Percentiles rank a stretch among this genome's conserved stretches.
Evolutionary conservation across 2,797 vertebrate species (phyloP).

Genomic region (Micropoecilia bifurca): DNA sequence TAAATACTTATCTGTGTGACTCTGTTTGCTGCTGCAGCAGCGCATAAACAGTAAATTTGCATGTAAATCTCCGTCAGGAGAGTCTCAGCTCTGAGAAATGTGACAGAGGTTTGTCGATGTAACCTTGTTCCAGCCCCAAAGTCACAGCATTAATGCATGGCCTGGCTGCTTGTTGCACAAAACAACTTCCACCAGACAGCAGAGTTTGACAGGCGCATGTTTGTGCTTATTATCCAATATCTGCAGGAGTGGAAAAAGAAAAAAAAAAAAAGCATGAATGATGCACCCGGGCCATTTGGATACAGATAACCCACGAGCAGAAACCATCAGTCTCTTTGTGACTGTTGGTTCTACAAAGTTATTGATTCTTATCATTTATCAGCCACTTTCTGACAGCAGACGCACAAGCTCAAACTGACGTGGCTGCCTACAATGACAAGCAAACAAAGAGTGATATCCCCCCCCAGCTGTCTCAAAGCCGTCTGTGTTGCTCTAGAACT

Average conservation of each 20-base stretch:
- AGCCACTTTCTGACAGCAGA: slow-evolving; percentile 55
- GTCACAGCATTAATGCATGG: slow-evolving; percentile 43
- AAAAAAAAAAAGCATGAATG: slow-evolving; percentile 53
- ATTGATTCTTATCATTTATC: slow-evolving; percentile 62
- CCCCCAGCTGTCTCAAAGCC: slow-evolving; percentile 37
- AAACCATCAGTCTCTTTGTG: slow-evolving; percentile 47
- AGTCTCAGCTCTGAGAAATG: slow-evolving; percentile 26
- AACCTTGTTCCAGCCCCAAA: slow-evolving; percentile 48
- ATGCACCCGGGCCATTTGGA: slow-evolving; percentile 44
- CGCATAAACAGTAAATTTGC: slow-evolving; percentile 14
- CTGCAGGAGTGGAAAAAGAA: slow-evolving; percentile 18
- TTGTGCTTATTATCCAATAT: slow-evolving; percentile 51
- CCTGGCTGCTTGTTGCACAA: slow-evolving; percentile 33
- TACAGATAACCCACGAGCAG: slow-evolving; percentile 38
- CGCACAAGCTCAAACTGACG: slow-evolving; percentile 58
- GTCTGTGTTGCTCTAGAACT: slow-evolving; percentile 32
- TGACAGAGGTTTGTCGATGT: slow-evolving; percentile 32
- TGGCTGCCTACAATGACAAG: slow-evolving; percentile 53
- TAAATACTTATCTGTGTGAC: slow-evolving; percentile 22
- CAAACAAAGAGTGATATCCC: slow-evolving; percentile 53
- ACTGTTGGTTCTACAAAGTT: slow-evolving; percentile 53
- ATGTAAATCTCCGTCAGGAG: slow-evolving; percentile 39
- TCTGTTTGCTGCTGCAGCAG: slow-evolving; percentile 17
- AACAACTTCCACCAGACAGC: slow-evolving; percentile 49
- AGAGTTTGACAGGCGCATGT: slow-evolving; percentile 43